Evolutionary conservation across 2,113 vertebrate species (phyloP), one percentile per base, ranked within the genome.

Genomic region (Puntigrus tetrazona): DNA sequence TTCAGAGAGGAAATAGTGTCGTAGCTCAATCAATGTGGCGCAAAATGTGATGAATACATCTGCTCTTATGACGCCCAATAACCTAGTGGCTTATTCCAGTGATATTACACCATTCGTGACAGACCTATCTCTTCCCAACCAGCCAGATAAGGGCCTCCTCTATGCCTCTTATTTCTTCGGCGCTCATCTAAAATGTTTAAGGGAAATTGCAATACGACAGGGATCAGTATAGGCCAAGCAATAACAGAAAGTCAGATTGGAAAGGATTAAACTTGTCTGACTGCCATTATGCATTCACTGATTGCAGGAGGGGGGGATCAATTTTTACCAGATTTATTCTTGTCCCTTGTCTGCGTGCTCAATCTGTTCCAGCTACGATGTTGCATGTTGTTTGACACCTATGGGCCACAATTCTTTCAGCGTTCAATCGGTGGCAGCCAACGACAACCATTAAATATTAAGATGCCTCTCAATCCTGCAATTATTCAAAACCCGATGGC

Each of bases 171-270:
- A 83, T 88, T 90, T 84, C 45, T 47, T 27, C 10, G 57, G 77
- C 63, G 78, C 83, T 89, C 84, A 87, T 87, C 85, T 86, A 63
- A 88, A 89, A 87, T 82, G 76, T 88, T 90, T 90, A 87, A 82
- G 83, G 70, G 52, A 91, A 90, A 90, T 92, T 88, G 92, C 85
- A 18, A 78, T 88, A 87, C 85, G n/a, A 75, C 65, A 72, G 70
- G 79, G 87, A 88, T 90, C 88, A 85, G 75, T 72, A 70, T 43
- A 38, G 84, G 83, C 78, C 81, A 87, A 86, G 84, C 70, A 89
- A 87, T 69, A 86, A 86, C 86, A 29, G 88, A 85, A 82, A 85
- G 22, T 77, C 70, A 86, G 82, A 90, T 85, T 84, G 85, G 70
- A 91, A 82, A 78, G 65, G 80, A 85, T 50, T 84, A 86, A 88